Percentiles rank a stretch among this genome's conserved stretches.
Evolutionary conservation across 2,888 invertebrate species (phyloP).

Genomic region (Euzophera pinguis): DNA sequence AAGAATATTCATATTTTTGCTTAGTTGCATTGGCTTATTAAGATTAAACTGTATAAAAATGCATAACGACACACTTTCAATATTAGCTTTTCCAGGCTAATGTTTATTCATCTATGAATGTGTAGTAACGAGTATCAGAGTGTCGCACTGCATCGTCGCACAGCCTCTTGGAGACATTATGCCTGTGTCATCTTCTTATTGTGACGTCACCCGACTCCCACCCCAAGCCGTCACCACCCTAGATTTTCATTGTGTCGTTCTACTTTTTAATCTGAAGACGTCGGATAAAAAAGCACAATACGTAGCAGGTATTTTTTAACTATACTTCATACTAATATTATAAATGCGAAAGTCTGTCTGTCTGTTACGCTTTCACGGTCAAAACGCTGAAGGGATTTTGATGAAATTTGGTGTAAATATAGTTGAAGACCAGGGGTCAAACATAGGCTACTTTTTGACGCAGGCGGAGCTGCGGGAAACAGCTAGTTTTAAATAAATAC

Average conservation of each 20-base stretch:
- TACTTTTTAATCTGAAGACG: conserved; percentile 74
- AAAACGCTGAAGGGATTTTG: too few species aligned
- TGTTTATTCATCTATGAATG: neutral
- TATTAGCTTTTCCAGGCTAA: neutral
- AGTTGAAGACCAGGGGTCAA: too few species aligned
- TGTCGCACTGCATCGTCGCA: conserved; percentile 22
- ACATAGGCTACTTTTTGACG: too few species aligned
- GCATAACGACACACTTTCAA: too few species aligned
- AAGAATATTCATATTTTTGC: too few species aligned
- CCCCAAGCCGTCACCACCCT: conserved; percentile 40
- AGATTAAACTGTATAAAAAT: too few species aligned
- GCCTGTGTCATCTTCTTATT: conserved; percentile 53
- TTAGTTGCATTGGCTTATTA: too few species aligned
- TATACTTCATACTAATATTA: too few species aligned
- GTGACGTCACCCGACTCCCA: conserved; percentile 50
- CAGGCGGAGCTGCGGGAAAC: too few species aligned
- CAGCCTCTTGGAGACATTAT: conserved; percentile 38
- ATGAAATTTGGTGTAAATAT: too few species aligned
- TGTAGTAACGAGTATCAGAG: neutral
- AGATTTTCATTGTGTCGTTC: conserved; percentile 62
- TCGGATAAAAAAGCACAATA: conserved; percentile 71
- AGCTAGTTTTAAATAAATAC: conserved; percentile 49
- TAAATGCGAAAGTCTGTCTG: too few species aligned
- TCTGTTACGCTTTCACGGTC: too few species aligned
- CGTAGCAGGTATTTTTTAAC: conserved; percentile 56